Conservation (phyloP, 2,888 invertebrate genomes). For the Drosophila siamana region DNA sequence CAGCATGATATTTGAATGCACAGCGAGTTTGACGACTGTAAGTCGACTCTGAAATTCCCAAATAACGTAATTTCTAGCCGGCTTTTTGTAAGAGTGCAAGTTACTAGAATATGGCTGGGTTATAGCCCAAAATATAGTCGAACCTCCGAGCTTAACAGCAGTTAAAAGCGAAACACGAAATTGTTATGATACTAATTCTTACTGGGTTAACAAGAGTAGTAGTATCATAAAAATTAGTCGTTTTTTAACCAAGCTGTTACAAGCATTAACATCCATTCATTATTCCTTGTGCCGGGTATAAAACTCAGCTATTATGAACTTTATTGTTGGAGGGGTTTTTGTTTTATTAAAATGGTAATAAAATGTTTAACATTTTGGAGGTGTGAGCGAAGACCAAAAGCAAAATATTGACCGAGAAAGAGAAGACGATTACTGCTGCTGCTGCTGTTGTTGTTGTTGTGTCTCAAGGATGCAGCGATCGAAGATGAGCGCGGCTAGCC, state of each 20-base stretch:
- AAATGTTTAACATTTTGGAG: slow-evolving; percentile 31
- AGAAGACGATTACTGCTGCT: background rate
- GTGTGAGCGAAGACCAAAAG: slow-evolving; percentile 27
- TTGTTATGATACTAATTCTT: too few relatives aligned
- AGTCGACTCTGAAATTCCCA: background rate
- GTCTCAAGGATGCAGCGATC: slow-evolving; percentile 42
- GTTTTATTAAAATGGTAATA: slow-evolving; percentile 41
- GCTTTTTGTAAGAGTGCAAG: background rate
- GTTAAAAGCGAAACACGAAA: too few relatives aligned
- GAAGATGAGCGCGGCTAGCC: slow-evolving; percentile 26
- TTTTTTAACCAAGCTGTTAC: background rate
- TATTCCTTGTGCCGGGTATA: background rate
- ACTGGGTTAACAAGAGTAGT: too few relatives aligned
- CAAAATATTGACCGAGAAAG: slow-evolving; percentile 23
- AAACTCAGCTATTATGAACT: background rate
- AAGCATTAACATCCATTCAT: background rate
- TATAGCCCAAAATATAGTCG: too few relatives aligned
- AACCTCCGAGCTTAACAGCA: too few relatives aligned
- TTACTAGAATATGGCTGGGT: too few relatives aligned
- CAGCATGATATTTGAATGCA: slow-evolving; percentile 33
- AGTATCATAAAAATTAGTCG: too few relatives aligned
- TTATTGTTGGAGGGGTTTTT: slow-evolving; percentile 8
- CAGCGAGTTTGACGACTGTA: background rate
- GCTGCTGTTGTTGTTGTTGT: slow-evolving; percentile 5
- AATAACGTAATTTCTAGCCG: background rate